Percentiles rank a stretch among this genome's conserved stretches.
Evolutionary conservation across 2,797 vertebrate genomes (phyloP).

Genomic region (Lepus oiostolus): DNA sequence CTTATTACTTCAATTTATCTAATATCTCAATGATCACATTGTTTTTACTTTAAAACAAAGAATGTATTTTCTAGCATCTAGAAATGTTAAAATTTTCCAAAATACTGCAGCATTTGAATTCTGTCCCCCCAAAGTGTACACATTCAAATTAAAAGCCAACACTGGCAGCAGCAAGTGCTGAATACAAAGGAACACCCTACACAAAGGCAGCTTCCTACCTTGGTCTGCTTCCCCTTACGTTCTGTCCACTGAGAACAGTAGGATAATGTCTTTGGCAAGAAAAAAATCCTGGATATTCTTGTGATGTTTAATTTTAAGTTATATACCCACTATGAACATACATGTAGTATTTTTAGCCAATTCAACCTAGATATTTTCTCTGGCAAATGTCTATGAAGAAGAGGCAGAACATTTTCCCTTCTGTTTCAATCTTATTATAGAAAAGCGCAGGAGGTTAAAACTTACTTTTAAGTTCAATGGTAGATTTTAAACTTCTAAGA

Average conservation of each 20-base stretch:
- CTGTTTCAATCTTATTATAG: conserved; percentile 27
- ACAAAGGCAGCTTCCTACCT: conserved; percentile 16
- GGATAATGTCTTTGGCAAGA: conserved; percentile 41
- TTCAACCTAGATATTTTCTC: conserved; percentile 9
- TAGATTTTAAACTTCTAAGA: conserved; percentile 64
- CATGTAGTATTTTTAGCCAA: background rate
- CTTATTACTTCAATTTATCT: background rate
- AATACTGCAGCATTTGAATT: conserved; percentile 24
- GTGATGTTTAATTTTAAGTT: conserved; percentile 5
- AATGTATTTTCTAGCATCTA: background rate
- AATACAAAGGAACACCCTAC: background rate
- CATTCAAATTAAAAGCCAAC: background rate
- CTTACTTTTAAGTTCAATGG: conserved; percentile 1
- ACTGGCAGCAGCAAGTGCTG: background rate
- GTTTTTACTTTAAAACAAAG: conserved; percentile 4
- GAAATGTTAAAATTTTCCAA: background rate
- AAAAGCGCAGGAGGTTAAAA: background rate
- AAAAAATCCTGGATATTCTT: background rate
- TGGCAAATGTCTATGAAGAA: background rate
- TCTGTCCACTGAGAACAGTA: conserved; percentile 61
- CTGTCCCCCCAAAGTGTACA: background rate
- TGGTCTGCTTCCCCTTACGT: conserved; percentile 67
- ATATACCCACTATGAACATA: background rate
- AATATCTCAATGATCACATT: background rate
- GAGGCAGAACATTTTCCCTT: background rate